phyloP scores from a whole-genome alignment of 30 jellyfish, hydroid and myxozoan genomes.

The Sanderia malayensis region DNA sequence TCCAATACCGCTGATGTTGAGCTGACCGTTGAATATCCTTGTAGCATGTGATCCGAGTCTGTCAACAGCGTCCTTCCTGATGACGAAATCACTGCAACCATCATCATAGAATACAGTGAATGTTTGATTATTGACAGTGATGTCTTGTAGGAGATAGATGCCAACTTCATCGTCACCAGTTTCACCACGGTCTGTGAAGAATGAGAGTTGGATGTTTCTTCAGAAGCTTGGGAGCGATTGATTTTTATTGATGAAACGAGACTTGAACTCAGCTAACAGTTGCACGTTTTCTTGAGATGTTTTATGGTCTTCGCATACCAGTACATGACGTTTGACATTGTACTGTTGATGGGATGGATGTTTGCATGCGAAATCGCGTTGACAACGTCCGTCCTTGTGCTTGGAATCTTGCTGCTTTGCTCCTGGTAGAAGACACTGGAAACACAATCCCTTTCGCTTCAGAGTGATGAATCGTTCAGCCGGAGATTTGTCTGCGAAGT shows the following conservation, averaged over 20 bases:
- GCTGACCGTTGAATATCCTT: neutral
- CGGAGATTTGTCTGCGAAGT: constrained; percentile 6
- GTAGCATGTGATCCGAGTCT: constrained; percentile 7
- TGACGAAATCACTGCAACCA: neutral
- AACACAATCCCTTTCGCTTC: constrained; percentile 24
- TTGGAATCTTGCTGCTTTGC: neutral
- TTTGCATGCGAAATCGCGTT: neutral
- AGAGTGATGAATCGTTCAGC: constrained; percentile 5
- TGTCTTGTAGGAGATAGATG: constrained; percentile 15
- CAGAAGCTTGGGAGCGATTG: too few species aligned
- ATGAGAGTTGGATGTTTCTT: neutral
- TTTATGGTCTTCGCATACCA: constrained; percentile 35
- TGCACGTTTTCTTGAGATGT: neutral
- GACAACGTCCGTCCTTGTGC: constrained; percentile 15
- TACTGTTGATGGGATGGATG: constrained; percentile 9
- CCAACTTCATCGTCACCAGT: neutral
- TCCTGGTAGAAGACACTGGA: constrained; percentile 20
- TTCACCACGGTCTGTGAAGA: neutral
- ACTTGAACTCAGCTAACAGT: constrained; percentile 1
- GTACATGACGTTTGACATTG: neutral
- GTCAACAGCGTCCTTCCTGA: constrained; percentile 10
- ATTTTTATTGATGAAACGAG: neutral
- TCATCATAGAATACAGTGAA: neutral
- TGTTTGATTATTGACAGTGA: neutral
- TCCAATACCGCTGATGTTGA: constrained; percentile 17